phyloP scores from a whole-genome alignment of 2,113 vertebrate genomes.

The Gymnogyps californianus region DNA sequence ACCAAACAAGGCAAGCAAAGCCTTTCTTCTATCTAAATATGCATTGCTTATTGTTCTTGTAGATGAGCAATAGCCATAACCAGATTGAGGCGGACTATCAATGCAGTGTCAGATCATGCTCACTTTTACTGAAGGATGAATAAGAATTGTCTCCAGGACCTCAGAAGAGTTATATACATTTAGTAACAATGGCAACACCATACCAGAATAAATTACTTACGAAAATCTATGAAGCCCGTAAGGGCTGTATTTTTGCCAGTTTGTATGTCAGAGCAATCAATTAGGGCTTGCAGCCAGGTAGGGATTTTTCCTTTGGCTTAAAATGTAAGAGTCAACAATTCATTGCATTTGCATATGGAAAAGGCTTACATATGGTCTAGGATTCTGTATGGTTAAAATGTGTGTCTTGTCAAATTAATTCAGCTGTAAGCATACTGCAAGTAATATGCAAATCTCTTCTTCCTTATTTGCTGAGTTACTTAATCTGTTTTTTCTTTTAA shows the following conservation, averaged over 20 bases:
- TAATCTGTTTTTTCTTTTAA: constrained; percentile 23
- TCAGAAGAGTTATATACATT: neutral
- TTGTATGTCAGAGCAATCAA: neutral
- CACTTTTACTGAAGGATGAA: neutral
- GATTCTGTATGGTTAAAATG: neutral
- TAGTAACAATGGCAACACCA: neutral
- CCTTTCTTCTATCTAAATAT: neutral
- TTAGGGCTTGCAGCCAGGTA: neutral
- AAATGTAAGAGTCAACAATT: neutral
- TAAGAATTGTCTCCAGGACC: neutral
- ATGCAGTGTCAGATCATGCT: neutral
- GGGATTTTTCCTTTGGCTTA: neutral
- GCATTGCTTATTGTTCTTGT: neutral
- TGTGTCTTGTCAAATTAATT: neutral
- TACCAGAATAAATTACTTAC: neutral
- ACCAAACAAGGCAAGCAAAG: neutral
- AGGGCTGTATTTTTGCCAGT: neutral
- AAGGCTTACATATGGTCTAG: neutral
- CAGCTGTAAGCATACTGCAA: neutral
- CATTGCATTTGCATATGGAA: neutral
- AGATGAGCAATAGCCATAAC: neutral
- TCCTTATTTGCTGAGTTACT: constrained; percentile 14
- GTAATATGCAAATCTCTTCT: neutral
- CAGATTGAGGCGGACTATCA: neutral
- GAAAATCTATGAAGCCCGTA: neutral